Conservation (phyloP, 2,113 vertebrate species). For the Salvator merianae region DNA sequence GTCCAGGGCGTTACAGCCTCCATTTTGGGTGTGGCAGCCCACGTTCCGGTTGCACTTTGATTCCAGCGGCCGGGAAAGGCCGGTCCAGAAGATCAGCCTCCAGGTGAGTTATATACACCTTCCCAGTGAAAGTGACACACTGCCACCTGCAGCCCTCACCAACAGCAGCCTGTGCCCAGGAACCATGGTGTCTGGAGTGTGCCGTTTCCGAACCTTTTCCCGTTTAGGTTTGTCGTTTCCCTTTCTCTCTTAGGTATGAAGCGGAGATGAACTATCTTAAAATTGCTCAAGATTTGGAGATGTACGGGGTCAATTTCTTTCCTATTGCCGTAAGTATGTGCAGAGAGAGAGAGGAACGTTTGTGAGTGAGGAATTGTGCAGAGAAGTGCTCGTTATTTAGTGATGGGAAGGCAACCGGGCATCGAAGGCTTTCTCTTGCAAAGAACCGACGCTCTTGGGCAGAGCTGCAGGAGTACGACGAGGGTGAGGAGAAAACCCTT, state of each 20-base stretch:
- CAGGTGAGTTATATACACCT: no score
- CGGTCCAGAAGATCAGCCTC: no score
- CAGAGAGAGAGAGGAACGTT: neutral
- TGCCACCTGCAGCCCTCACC: no score
- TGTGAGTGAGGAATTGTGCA: neutral
- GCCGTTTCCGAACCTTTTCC: neutral
- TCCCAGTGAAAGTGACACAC: no score
- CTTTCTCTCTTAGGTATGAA: slow-evolving; percentile 81
- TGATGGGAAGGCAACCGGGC: neutral
- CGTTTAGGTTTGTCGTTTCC: neutral
- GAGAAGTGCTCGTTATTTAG: neutral
- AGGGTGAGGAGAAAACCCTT: no score
- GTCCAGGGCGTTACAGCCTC: no score
- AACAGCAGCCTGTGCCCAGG: no score
- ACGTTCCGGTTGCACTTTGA: no score
- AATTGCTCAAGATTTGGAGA: slow-evolving; percentile 92
- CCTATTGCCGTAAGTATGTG: slow-evolving; percentile 84
- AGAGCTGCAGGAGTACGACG: neutral
- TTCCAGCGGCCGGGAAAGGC: no score
- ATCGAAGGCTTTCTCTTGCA: neutral
- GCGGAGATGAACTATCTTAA: slow-evolving; percentile 95
- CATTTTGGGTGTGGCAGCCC: no score
- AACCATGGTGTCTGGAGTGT: neutral
- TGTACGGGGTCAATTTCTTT: slow-evolving; percentile 95
- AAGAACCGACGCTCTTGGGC: neutral